Base-by-base conservation (phyloP, 2,113 vertebrate species). In the Corydoras maculifer region DNA sequence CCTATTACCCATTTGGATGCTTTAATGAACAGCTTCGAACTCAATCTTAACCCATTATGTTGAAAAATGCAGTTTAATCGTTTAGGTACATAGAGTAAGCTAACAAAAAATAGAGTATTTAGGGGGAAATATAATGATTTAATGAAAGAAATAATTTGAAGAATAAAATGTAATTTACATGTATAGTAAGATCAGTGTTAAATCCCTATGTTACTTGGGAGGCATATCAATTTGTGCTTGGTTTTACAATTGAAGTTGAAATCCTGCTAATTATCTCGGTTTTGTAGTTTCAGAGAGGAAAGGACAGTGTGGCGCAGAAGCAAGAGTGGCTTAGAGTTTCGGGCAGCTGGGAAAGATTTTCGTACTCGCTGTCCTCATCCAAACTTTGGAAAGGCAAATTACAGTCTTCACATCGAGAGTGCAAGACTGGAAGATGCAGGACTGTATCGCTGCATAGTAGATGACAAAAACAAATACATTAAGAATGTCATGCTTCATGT, bases 291-390 rank as follows among this genome's bases (percentile, higher is more conserved):
- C 49, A 78, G 77, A 31, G 6, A 10, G 0, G 7, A 11, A 76
- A 90, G 85, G 63, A 88, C 84, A 0, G 65, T 91, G 12, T 89
- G 87, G 89, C 84, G 82, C 13, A 86, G 81, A 67, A 7, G 79
- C 14, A 80, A 2, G 65, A 86, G 25, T 0, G 89, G 89, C 9
- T 60, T 90, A 70, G 83, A 85, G 80, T 85, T 75, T 73, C 77
- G 82, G 49, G 76, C 83, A 3, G 30, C 66, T 0, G 74, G 9
- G 10, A 79, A 78, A 70, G 25, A 12, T 8, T 1, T 66, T 5
- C 83, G 81, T 0, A 64, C 69, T 0, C 29, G 2, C 8, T 88
- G 84, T 58, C 82, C 82, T 3, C 71, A 84, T 32, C 8, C 29
- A 0, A 70, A 75, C 29, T 83, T 83, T 29, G 62, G 61, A 10